Evolutionary conservation across 2,888 invertebrate species (phyloP), one percentile per base, ranked within the genome.

Genomic region (Oscheius sp.): DNA sequence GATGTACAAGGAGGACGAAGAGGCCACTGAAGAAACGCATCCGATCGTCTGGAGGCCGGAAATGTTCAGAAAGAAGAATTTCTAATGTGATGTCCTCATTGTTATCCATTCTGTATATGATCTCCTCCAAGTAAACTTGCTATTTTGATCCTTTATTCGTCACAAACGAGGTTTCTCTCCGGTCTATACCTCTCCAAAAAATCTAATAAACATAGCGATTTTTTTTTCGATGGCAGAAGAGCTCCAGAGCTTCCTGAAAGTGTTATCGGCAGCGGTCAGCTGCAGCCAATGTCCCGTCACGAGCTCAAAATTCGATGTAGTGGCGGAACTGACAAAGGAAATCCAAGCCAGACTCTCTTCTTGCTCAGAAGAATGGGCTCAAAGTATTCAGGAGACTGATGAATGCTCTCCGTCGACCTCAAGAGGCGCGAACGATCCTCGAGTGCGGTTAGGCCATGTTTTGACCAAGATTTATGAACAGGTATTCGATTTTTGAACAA

Each of bases 31-130:
- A 91, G 97, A 99, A 88, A 93, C 94, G 0, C 96, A 99, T 91
- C 99, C 99, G 0, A 92, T 99, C 85, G 94, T 96, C 90, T 99
- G 98, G 99, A 93, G 95, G 75, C 98, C 98, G 0, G 97, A 99
- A 89, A 95, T 98, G 89, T 91, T 97, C 72, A 96, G 96, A 90
- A 92, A 96, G 87, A 93, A 95, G 87, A 94, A 95, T 90, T 96
- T 94, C 90, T 96, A 93, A 92, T 13, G 29, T 2, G 21, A 21
- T 21, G 21, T 21, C 21, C 21, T 58, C 29, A 32, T 58, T 58
- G 13, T 32, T 58, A 21, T 33, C 11, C 35, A 58, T 58, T 58
- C 32, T 58, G 13, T 58, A 42, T 42, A 42, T 7, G 42, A 42
- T 42, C 42, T 42, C 42, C 42, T 42, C 7, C 42, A 42, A 42